These are phyloP conservation scores for Chinchilla lanigera DNA, from an alignment of 2,113 vertebrate genomes.

Conservation along the genomic window DNA sequence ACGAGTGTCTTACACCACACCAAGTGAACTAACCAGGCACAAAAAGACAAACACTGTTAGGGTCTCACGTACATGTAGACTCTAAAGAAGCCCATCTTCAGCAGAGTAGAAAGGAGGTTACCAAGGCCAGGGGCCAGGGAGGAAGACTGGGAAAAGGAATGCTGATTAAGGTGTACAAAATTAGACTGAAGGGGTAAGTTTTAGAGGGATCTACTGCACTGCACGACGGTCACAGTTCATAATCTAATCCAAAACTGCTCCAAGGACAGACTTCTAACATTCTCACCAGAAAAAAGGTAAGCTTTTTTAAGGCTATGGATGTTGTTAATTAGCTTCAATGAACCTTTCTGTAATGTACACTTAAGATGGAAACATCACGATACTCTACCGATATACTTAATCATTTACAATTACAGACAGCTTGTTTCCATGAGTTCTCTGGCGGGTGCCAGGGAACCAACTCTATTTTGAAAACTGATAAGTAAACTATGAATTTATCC, in stretches of 20 bases:
- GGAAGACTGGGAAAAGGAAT: background rate
- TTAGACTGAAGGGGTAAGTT: background rate
- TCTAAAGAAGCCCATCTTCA: background rate
- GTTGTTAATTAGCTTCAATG: background rate
- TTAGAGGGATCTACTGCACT: background rate
- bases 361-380: background rate
- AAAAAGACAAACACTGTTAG: background rate
- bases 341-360: background rate
- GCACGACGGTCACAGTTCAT: background rate
- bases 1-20: background rate
- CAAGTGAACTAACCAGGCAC: background rate
- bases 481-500: background rate
- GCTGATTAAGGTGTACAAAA: background rate
- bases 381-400: background rate
- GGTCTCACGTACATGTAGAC: background rate
- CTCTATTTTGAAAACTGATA: background rate
- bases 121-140: background rate
- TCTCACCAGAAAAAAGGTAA: background rate
- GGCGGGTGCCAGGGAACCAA: background rate
- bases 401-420: background rate
- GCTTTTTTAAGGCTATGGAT: background rate
- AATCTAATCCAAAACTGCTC: background rate
- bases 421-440: conserved; percentile 1
- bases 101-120: background rate
- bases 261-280: background rate